A percentile compares a stretch with the other conserved stretches of the same genome.
Conservation (phyloP, 2,797 vertebrate species). For the Pseudomugil tenellus region DNA sequence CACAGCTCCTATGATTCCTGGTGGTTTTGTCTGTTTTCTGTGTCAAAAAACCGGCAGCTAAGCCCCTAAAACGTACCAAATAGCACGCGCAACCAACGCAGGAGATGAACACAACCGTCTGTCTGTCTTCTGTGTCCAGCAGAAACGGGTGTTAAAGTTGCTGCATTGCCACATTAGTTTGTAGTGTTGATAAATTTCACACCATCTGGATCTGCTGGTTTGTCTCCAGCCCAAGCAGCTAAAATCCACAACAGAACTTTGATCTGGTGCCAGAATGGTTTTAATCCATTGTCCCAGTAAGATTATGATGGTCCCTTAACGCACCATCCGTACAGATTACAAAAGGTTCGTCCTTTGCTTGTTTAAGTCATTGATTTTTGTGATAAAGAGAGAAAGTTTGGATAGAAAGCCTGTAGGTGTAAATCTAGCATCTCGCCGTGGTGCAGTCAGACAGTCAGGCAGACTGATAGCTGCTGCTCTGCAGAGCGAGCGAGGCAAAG, state of each 20-base stretch:
- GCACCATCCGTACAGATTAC: neutral
- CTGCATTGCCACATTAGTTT: too few relatives aligned
- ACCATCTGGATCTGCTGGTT: constrained; percentile 2
- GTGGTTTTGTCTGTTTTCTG: too few relatives aligned
- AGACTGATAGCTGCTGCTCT: constrained; percentile 44
- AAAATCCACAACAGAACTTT: constrained; percentile 9
- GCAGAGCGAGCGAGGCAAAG: constrained; percentile 22
- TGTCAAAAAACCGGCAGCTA: too few relatives aligned
- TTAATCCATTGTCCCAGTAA: neutral
- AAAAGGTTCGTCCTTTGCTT: neutral
- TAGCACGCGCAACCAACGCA: too few relatives aligned
- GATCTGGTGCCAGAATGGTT: neutral
- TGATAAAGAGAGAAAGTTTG: constrained; percentile 11
- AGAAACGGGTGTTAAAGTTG: too few relatives aligned
- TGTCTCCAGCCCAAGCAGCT: neutral
- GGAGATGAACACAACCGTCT: too few relatives aligned
- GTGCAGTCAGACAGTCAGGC: constrained; percentile 22
- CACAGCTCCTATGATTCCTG: too few relatives aligned
- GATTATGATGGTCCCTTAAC: neutral
- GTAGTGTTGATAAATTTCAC: too few relatives aligned
- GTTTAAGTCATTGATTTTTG: neutral
- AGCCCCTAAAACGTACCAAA: too few relatives aligned
- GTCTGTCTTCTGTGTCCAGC: too few relatives aligned
- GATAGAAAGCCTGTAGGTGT: constrained; percentile 33
- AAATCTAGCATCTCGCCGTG: constrained; percentile 32